Evolutionary conservation across 2,113 vertebrate genomes (phyloP), one percentile per base, ranked within the genome.

Genomic region (Antidorcas marsupialis): DNA sequence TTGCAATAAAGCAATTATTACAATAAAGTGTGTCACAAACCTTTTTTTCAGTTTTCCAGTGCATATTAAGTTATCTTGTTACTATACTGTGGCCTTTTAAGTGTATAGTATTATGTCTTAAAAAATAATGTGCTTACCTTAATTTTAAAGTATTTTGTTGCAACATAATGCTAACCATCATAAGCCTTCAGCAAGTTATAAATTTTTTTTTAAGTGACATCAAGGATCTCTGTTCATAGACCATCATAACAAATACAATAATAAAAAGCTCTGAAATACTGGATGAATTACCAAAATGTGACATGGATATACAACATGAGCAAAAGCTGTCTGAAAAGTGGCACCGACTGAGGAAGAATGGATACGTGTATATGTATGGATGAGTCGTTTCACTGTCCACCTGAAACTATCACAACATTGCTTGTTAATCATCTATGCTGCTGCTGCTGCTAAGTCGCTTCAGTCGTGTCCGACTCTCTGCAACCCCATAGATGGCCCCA

Each of bases 341-440:
- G 4, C 81, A 83, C 1, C 9, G 0, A 7, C 23, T 43, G 39
- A 76, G 71, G 23, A 27, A 43, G 12, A 76, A 27, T 0, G 1
- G 39, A 27, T 43, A 43, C 12, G 3, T 43, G 39, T 14, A 14
- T 76, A 1, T 43, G 39, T 27, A 4, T 4, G 36, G 21, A 7
- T 27, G 23, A 43, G 39, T 43, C 12, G 0, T 43, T 27, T 43
- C 36, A 43, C 23, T 1, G 71, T 76, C 43, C 71, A 43, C 23
- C 71, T 7, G 71, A 76, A 76, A 27, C 23, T 43, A 13, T 43
- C 71, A 43, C 39, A 43, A 43, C 39, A 15, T 23, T 71, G 23
- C 12, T 71, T 71, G 23, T 76, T 76, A 76, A 76, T 43, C 3
- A 0, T 7, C 23, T 43, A 27, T 27, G 14, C 47, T 13, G 47